A percentile compares a stretch with the other conserved stretches of the same genome.
These are phyloP conservation scores for Cottoperca gobio DNA, from an alignment of 2,797 vertebrate genomes.

Conservation along the genomic window DNA sequence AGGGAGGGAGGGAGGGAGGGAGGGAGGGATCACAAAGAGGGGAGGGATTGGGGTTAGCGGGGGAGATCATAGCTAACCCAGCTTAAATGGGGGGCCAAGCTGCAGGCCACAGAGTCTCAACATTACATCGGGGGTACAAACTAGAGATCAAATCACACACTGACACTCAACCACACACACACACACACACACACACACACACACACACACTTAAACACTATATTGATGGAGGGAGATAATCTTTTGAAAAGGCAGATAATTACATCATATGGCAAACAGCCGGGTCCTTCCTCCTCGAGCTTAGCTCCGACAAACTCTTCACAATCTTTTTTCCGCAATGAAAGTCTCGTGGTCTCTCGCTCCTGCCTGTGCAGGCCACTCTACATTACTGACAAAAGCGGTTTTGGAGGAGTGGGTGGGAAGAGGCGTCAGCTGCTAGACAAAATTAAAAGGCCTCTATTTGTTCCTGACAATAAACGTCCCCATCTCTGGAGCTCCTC, in stretches of 20 bases:
- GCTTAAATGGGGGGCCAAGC: constrained; percentile 71
- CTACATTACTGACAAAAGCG: constrained; percentile 73
- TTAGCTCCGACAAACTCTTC: constrained; percentile 49
- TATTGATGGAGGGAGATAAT: constrained; percentile 75
- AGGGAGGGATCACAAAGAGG: constrained; percentile 42
- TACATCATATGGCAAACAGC: constrained; percentile 79
- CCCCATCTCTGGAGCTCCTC: constrained; percentile 72
- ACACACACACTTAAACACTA: constrained; percentile 57
- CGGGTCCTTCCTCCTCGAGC: constrained; percentile 41
- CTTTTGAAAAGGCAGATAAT: constrained; percentile 79
- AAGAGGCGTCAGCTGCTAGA: constrained; percentile 80
- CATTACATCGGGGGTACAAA: constrained; percentile 73
- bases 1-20: constrained; percentile 21
- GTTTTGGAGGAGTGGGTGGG: constrained; percentile 72
- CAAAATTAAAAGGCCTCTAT: constrained; percentile 80
- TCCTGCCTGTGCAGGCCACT: constrained; percentile 60
- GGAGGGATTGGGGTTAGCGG: constrained; percentile 45
- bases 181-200: constrained; percentile 27
- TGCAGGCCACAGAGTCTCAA: constrained; percentile 71
- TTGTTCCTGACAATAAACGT: constrained; percentile 78
- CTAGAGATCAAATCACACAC: constrained; percentile 66
- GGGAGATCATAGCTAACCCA: constrained; percentile 71
- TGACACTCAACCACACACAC: constrained; percentile 25
- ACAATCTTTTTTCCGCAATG: constrained; percentile 50
- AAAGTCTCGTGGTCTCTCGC: constrained; percentile 59